phyloP scores from a whole-genome alignment of 2,888 invertebrate genomes.

The Desoria tigrina region DNA sequence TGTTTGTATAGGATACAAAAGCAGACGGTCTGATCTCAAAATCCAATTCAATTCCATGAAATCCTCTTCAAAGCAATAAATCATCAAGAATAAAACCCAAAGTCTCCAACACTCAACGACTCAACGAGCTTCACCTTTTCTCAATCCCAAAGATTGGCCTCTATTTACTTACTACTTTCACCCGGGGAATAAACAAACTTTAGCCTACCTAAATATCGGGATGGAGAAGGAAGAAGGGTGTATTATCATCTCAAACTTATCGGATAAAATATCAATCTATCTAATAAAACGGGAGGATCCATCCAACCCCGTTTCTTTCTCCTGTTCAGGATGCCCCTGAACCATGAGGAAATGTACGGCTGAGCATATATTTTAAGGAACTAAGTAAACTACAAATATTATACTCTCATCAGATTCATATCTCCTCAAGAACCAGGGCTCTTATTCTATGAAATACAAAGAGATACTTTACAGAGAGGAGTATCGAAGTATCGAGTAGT shows the following conservation, averaged over 20 bases:
- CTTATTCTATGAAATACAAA: not conserved
- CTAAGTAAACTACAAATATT: too few relatives aligned
- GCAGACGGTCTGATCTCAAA: constrained; percentile 10
- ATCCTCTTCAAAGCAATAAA: constrained; percentile 18
- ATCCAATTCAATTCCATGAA: constrained; percentile 18
- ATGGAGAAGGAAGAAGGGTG: too few relatives aligned
- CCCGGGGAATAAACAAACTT: constrained; percentile 8
- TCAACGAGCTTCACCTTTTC: constrained; percentile 13
- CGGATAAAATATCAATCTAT: too few relatives aligned
- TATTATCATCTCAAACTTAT: too few relatives aligned
- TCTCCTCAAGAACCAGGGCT: not conserved
- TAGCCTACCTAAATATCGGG: too few relatives aligned
- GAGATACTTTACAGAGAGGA: not conserved
- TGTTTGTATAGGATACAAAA: not conserved
- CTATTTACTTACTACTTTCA: constrained; percentile 14
- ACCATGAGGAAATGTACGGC: too few relatives aligned
- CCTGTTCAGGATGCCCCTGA: too few relatives aligned
- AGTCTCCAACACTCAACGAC: not conserved
- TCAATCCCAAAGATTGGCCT: not conserved
- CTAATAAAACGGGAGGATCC: too few relatives aligned
- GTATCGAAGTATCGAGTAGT: constrained; percentile 5
- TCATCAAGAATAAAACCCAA: constrained; percentile 4
- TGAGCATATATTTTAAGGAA: too few relatives aligned
- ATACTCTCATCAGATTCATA: too few relatives aligned
- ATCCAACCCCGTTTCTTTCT: too few relatives aligned